A percentile compares a stretch with the other conserved stretches of the same genome.
Conservation (phyloP, 2,113 vertebrate species). For the Malurus alboscapulatus region DNA sequence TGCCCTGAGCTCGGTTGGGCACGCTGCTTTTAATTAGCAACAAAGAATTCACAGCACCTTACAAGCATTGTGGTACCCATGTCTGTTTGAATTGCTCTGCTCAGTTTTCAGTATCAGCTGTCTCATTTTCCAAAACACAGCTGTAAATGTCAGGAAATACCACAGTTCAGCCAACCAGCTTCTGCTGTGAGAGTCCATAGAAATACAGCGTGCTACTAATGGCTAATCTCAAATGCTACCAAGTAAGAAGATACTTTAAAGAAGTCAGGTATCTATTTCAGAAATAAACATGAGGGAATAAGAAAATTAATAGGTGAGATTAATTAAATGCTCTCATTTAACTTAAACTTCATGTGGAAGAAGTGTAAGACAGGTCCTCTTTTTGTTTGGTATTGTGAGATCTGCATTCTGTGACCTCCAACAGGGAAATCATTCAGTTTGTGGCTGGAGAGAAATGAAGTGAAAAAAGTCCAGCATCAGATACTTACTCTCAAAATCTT, state of each 20-base stretch:
- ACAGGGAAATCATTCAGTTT: background rate
- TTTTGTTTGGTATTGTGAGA: background rate
- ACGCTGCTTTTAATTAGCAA: accelerated
- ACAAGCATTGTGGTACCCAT: accelerated
- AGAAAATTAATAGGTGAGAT: background rate
- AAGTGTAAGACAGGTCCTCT: background rate
- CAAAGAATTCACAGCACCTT: background rate
- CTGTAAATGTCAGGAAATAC: background rate
- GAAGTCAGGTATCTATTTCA: background rate
- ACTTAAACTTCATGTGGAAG: background rate
- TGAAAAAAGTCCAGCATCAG: background rate
- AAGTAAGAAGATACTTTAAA: background rate
- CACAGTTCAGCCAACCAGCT: accelerated
- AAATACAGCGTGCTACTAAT: background rate
- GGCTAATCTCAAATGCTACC: background rate
- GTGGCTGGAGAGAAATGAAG: background rate
- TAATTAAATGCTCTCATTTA: background rate
- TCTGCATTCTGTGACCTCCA: background rate
- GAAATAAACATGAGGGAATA: background rate
- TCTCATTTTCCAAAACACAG: background rate
- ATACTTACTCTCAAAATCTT: background rate
- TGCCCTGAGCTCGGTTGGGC: background rate
- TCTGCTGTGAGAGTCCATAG: background rate
- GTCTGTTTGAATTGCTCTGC: background rate
- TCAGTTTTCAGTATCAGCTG: background rate